Base-by-base conservation (phyloP, 2,888 invertebrate species). In the Orchesella flavescens region DNA sequence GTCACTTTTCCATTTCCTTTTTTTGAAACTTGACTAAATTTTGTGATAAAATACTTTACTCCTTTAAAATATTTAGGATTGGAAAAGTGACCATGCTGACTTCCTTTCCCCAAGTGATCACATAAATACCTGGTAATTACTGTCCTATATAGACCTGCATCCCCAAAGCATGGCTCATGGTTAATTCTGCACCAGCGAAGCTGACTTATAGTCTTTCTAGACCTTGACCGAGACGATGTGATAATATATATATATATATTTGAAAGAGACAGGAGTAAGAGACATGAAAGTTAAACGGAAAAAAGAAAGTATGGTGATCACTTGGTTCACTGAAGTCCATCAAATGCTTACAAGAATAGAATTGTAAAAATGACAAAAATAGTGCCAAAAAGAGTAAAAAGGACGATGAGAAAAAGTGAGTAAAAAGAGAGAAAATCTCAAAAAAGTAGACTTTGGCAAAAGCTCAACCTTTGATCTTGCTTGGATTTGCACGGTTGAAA, bases 381-480 rank as follows among this genome's bases (percentile, higher is more conserved):
- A 83, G 84, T 83, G 86, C 85, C 86, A 87, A 87, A 87, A 85
- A 88, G 86, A 84, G 80, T 78, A 80, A 85, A 86, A 87, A 86
- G 85, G 74, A 86, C 85, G 84, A 74, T 49, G 59, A 83, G 71
- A 88, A 34, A 34, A 86, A 86, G 86, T 65, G 72, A 87, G 77
- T 88, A 87, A 88, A 89, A 88, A 83, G 57, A 86, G 68, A 84
- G 81, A 87, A 59, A 69, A 75, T 82, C 80, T 83, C 84, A 86
- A 84, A 87, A 86, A 87, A 85, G 72, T 77, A 86, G 85, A 77
- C 76, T 83, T 88, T 88, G 87, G 82, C 81, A 84, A 84, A 84
- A 81, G 77, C 77, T 84, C 81, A 84, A 81, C 80, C 84, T 80
- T 79, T 23, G 44, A 57, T 77, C 43, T 66, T 53, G 49, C 21